Percentiles rank a stretch among this genome's conserved stretches.
phyloP scores from a whole-genome alignment of 1,140 invertebrate genomes.

The Dendroctonus ponderosae region DNA sequence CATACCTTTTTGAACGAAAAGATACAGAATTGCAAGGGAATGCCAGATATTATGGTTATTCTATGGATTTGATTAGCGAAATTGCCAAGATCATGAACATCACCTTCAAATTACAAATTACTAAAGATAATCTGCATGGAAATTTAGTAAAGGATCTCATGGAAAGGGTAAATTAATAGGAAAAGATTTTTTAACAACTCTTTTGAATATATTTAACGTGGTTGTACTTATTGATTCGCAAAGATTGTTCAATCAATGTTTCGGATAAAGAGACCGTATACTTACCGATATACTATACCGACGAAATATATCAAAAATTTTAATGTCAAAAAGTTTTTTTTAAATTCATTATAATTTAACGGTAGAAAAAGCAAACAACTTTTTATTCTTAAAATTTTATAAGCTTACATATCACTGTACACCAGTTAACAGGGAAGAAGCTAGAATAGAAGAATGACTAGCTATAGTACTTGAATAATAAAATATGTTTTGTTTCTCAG shows the following conservation, averaged over 20 bases:
- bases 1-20: conserved; percentile 67
- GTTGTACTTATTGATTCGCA: no score
- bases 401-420: no score
- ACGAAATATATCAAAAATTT: no score
- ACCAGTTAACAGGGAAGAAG: no score
- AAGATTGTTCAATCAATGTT: no score
- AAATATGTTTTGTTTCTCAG: conserved; percentile 53
- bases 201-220: no score
- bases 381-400: neutral
- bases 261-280: no score
- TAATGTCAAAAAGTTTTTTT: no score
- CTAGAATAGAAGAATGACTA: no score
- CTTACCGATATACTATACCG: no score
- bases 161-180: conserved; percentile 61
- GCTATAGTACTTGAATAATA: neutral
- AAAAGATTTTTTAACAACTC: no score
- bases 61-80: conserved; percentile 75
- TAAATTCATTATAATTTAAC: no score
- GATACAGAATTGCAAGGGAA: conserved; percentile 53
- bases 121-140: conserved; percentile 64
- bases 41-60: conserved; percentile 73
- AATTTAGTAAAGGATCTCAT: conserved; percentile 69
- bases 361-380: neutral
- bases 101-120: conserved; percentile 71
- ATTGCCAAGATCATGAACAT: conserved; percentile 75